Evolutionary conservation across 2,888 invertebrate genomes (phyloP), one percentile per base, ranked within the genome.

Genomic region (Plebejus melissa): DNA sequence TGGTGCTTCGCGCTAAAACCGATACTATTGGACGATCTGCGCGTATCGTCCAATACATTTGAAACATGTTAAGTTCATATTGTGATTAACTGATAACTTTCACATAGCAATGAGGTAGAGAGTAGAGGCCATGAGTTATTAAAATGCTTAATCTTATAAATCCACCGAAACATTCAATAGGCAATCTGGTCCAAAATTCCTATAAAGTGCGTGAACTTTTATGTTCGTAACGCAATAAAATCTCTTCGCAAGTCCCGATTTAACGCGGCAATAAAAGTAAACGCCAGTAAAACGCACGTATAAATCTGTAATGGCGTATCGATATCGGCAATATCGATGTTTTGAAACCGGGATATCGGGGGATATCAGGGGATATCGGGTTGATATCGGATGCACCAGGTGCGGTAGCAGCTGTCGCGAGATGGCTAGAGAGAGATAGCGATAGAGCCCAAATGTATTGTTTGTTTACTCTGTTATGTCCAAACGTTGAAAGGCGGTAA

Each of bases 311-410:
- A 71, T 71, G 46, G 46, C 71, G 71, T 41, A 72, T 54, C 54
- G 50, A 32, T 72, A 72, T 71, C 46, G 41, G n/a, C 54, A 32
- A 32, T 72, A 72, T 71, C 46, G 41, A 7, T 65, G 65, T 65
- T 65, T 46, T 71, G 71, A 28, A 54, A 71, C n/a, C 71, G 71
- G 69, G 36, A 69, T 38, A 69, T 69, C 69, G 22, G 22, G 22
- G 22, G 22, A 22, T 22, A 22, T 22, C 22, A 22, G 22, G 22
- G 22, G 22, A 22, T 22, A 22, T 22, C 22, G 22, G 9, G 65
- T 46, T 16, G 70, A n/a, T 71, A 72, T 72, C 50, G 72, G 32
- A 72, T 72, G 72, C 72, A 72, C 72, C 72, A 72, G 72, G 72
- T 72, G 72, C 16, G 72, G 41, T 9, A 50, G 16, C 72, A 72